These are phyloP conservation scores for Rhyzopertha dominica DNA, from an alignment of 1,140 invertebrate genomes.

Conservation along the genomic window DNA sequence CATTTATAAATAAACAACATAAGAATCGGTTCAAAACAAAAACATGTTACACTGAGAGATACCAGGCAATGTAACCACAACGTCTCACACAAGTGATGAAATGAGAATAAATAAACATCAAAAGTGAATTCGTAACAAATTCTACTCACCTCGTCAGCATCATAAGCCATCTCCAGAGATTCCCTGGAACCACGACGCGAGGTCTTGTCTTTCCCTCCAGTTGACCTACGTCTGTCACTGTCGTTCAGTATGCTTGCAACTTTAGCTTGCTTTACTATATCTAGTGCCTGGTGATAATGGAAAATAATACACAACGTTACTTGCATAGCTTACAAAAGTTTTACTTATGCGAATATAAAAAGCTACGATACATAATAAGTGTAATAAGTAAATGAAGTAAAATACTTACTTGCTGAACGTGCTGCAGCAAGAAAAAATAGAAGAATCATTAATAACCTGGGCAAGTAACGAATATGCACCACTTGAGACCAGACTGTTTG, in stretches of 20 bases:
- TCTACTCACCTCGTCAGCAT: slow-evolving; percentile 61
- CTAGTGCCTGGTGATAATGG: slow-evolving; percentile 66
- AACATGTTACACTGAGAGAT: too few species aligned
- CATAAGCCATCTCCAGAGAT: slow-evolving; percentile 58
- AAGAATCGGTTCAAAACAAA: too few species aligned
- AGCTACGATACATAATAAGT: too few species aligned
- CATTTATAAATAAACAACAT: too few species aligned
- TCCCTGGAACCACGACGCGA: slow-evolving; percentile 55
- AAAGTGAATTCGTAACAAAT: background rate
- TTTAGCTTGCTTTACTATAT: slow-evolving; percentile 86
- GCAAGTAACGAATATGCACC: too few species aligned
- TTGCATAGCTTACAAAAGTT: too few species aligned
- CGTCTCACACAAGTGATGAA: background rate
- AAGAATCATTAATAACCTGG: too few species aligned
- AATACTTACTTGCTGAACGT: slow-evolving; percentile 59
- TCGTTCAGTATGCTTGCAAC: slow-evolving; percentile 63
- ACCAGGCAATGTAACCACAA: too few species aligned
- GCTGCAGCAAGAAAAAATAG: slow-evolving; percentile 50
- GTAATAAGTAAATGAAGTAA: too few species aligned
- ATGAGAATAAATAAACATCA: background rate
- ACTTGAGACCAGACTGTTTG: too few species aligned
- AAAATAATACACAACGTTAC: too few species aligned
- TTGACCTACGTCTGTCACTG: slow-evolving; percentile 44
- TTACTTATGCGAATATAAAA: too few species aligned
- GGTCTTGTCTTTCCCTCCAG: slow-evolving; percentile 43